Percentiles rank a stretch among this genome's conserved stretches.
Conservation (phyloP, 2,888 invertebrate species). For the Nebria brevicollis region DNA sequence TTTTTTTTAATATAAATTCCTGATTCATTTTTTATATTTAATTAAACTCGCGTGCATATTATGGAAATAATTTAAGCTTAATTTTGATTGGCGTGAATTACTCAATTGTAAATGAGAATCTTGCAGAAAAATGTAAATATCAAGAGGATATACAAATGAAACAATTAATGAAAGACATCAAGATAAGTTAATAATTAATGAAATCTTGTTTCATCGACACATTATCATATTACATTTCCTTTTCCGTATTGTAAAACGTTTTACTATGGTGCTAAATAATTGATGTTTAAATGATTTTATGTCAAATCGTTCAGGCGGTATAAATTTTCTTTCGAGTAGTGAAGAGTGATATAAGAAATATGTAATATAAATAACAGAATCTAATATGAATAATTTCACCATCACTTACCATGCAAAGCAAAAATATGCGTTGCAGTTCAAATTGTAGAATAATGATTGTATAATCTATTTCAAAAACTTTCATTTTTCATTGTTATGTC, state of each 20-base stretch:
- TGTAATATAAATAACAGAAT: background rate
- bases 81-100: background rate
- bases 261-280: background rate
- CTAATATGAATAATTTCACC: conserved; percentile 31
- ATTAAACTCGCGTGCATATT: background rate
- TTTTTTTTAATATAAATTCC: background rate
- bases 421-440: conserved; percentile 40
- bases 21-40: background rate
- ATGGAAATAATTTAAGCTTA: too few relatives aligned
- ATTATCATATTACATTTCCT: background rate
- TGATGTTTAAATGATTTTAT: background rate
- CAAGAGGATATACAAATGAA: background rate
- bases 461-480: conserved; percentile 41
- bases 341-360: background rate
- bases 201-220: background rate
- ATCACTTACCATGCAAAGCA: conserved; percentile 42
- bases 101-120: background rate
- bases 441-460: conserved; percentile 36
- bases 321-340: too few relatives aligned
- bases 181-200: background rate
- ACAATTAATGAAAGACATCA: background rate
- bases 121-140: background rate
- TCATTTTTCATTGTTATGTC: conserved; percentile 46
- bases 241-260: background rate
- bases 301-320: background rate